Evolutionary conservation across 2,113 vertebrate species (phyloP).

Genomic region (Sakesphorus luctuosus): DNA sequence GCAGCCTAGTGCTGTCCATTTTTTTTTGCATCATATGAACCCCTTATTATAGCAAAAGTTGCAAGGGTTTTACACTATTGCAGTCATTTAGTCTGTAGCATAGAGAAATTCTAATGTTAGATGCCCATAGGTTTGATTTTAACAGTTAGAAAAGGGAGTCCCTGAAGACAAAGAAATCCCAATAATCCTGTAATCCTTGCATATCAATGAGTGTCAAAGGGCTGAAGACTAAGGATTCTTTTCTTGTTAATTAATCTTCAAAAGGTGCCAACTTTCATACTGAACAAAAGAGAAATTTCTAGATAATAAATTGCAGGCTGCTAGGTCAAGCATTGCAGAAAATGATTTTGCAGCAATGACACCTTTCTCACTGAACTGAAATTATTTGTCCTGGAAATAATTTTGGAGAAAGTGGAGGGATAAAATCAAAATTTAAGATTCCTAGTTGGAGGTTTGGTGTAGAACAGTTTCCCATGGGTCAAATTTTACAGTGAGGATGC

Average conservation of each 20-base stretch:
- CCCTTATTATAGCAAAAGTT: background rate
- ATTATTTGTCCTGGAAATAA: background rate
- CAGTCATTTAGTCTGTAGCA: background rate
- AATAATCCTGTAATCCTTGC: constrained; percentile 10
- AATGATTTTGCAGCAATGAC: background rate
- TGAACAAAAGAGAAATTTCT: background rate
- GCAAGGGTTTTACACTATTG: background rate
- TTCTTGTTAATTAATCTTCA: constrained; percentile 6
- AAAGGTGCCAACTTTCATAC: background rate
- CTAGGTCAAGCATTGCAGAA: background rate
- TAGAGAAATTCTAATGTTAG: background rate
- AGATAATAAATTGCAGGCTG: background rate
- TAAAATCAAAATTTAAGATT: background rate
- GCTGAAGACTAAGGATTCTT: background rate
- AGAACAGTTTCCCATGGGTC: background rate
- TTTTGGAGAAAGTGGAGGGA: background rate
- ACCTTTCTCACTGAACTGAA: background rate
- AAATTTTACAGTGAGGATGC: background rate
- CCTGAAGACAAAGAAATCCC: background rate
- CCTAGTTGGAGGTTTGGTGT: background rate
- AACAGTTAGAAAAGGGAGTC: background rate
- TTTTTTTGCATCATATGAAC: background rate
- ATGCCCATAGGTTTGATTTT: background rate
- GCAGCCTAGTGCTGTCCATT: background rate
- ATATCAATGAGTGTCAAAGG: background rate